These are phyloP conservation scores for Nycticebus coucang DNA, from an alignment of 2,113 vertebrate species.

Conservation along the genomic window DNA sequence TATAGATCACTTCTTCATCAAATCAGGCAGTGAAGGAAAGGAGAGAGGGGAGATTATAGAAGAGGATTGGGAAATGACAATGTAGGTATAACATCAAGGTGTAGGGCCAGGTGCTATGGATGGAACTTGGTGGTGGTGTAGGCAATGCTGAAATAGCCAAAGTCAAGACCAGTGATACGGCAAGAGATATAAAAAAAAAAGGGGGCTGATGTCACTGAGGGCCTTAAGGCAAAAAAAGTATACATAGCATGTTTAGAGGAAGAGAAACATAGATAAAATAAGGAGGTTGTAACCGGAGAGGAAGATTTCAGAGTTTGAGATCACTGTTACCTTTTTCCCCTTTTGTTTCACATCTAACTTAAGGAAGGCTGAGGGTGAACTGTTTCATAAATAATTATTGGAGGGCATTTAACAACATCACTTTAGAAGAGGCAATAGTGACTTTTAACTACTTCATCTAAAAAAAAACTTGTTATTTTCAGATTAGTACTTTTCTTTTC, in stretches of 20 bases:
- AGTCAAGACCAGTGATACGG: neutral
- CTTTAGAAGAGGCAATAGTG: neutral
- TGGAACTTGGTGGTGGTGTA: no score
- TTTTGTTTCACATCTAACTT: neutral
- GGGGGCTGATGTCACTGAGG: neutral
- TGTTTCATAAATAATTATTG: constrained; percentile 4
- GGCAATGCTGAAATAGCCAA: neutral
- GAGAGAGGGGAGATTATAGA: neutral
- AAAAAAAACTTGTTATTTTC: neutral
- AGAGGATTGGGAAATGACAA: neutral
- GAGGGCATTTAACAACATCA: neutral
- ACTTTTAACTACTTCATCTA: neutral
- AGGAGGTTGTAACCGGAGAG: neutral
- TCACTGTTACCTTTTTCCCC: neutral
- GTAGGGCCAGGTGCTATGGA: neutral
- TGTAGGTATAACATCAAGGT: neutral
- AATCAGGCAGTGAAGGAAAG: neutral
- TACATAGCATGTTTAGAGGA: neutral
- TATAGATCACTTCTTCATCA: neutral
- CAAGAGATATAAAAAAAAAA: neutral
- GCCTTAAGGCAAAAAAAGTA: neutral
- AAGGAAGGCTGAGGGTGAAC: neutral
- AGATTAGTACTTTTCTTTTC: neutral
- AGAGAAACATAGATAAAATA: neutral
- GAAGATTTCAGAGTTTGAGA: neutral